Evolutionary conservation across 2,797 vertebrate species (phyloP).

Genomic region (Gymnodraco acuticeps): DNA sequence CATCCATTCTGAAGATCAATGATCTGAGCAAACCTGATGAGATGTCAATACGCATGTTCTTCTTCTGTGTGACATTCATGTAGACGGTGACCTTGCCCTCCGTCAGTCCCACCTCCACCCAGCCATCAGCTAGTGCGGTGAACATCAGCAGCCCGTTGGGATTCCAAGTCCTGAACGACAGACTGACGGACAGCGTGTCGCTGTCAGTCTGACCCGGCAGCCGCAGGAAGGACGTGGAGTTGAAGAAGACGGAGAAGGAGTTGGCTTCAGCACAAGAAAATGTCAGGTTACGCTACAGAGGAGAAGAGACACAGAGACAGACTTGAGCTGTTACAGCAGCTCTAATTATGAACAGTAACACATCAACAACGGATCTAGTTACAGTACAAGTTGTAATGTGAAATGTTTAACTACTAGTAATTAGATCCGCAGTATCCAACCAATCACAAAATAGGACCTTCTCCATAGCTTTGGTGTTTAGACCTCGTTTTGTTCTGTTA

Average conservation of each 20-base stretch:
- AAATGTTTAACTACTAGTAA: too few relatives aligned
- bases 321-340: background rate
- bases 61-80: slow-evolving; percentile 90
- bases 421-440: too few relatives aligned
- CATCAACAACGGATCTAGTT: too few relatives aligned
- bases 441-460: too few relatives aligned
- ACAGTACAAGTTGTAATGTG: too few relatives aligned
- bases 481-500: too few relatives aligned
- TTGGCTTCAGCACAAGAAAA: slow-evolving; percentile 93
- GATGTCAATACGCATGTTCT: slow-evolving; percentile 92
- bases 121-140: slow-evolving; percentile 90
- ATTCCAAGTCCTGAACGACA: slow-evolving; percentile 98
- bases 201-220: slow-evolving; percentile 89
- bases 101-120: slow-evolving; percentile 90
- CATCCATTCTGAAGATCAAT: background rate
- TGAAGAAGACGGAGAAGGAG: slow-evolving; percentile 94
- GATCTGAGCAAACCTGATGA: slow-evolving; percentile 87
- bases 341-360: too few relatives aligned
- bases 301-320: slow-evolving; percentile 13
- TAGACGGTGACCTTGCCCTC: slow-evolving; percentile 92
- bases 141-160: slow-evolving; percentile 93
- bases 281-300: slow-evolving; percentile 91
- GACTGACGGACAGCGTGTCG: slow-evolving; percentile 91
- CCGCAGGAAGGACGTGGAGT: slow-evolving; percentile 93
- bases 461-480: too few relatives aligned